These are phyloP conservation scores for Neosalanx taihuensis DNA, from an alignment of 2,797 vertebrate genomes.

Conservation along the genomic window DNA sequence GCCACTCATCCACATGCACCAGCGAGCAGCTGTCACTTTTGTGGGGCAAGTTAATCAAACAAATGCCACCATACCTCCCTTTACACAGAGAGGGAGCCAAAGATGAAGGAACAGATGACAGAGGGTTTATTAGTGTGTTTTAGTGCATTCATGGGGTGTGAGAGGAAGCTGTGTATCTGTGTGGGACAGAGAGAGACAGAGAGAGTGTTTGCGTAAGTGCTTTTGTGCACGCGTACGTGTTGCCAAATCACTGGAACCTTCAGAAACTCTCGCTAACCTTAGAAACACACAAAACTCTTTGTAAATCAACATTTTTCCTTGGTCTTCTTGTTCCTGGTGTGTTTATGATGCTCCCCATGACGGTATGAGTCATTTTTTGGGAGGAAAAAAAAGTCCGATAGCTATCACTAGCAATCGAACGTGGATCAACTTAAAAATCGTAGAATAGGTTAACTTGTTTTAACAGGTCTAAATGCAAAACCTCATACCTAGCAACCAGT, in stretches of 20 bases:
- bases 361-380: no score
- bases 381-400: no score
- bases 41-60: conserved; percentile 99
- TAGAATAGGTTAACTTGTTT: no score
- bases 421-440: not conserved
- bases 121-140: conserved; percentile 7
- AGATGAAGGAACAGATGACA: conserved; percentile 48
- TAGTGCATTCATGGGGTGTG: not conserved
- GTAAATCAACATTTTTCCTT: conserved; percentile 54
- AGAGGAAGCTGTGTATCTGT: not conserved
- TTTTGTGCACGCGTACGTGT: conserved; percentile 43
- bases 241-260: conserved; percentile 54
- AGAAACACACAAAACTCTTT: conserved; percentile 57
- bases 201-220: not conserved
- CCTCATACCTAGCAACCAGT: no score
- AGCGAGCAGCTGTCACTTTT: conserved; percentile 99
- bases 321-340: conserved; percentile 25
- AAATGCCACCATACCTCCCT: conserved; percentile 99
- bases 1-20: conserved; percentile 96
- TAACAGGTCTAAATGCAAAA: no score
- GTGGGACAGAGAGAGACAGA: not conserved
- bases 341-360: not conserved
- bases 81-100: conserved; percentile 54
- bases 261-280: no score
- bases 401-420: not conserved